Evolutionary conservation across 2,797 vertebrate genomes (phyloP), one percentile per base, ranked within the genome.

Genomic region (Danio tinwini): DNA sequence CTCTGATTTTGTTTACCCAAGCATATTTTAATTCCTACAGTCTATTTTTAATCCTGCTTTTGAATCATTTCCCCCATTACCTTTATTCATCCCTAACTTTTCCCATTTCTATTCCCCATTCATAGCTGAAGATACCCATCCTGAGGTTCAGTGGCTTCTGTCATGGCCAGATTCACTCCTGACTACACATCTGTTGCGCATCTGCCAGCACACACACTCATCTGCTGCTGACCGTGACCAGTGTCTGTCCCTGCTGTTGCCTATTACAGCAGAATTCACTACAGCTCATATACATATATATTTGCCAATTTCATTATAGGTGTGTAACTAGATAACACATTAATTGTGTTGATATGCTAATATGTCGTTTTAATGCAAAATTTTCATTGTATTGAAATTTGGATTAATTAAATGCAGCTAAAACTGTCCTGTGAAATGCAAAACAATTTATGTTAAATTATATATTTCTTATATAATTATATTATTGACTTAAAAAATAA

Each of bases 1-100:
- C 1, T 52, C 47, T 11, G 7, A 52, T 29, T 50, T 7, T 50
- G 67, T 53, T 70, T 53, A 39, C 29, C 3, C 3, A 29, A 67
- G 49, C 49, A 69, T 53, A 53, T 29, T 70, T 53, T 14, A 53
- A 53, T 53, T 70, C 16, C 49, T 49, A 40, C 16, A 40, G 11
- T 52, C 65, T n/a, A 16, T 9, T 52, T 70, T 40, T 70, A 70
- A 70, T 70, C 16, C 29, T 53, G 10, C 49, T 69, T 70, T 53
- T 69, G 16, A 69, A 17, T 39, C 9, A 52, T 70, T 70, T 14
- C 7, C 29, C 39, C 13, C 13, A 39, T 61, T 61, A 39, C 13
- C 8, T 16, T 29, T 29, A 29, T 39, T 14, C 29, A 8, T 61
- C 6, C 9, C 69, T 52, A 17, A 53, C 67, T 70, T 17, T 10